These are phyloP conservation scores for Machimus atricapillus DNA, from an alignment of 2,888 invertebrate species.

Conservation along the genomic window DNA sequence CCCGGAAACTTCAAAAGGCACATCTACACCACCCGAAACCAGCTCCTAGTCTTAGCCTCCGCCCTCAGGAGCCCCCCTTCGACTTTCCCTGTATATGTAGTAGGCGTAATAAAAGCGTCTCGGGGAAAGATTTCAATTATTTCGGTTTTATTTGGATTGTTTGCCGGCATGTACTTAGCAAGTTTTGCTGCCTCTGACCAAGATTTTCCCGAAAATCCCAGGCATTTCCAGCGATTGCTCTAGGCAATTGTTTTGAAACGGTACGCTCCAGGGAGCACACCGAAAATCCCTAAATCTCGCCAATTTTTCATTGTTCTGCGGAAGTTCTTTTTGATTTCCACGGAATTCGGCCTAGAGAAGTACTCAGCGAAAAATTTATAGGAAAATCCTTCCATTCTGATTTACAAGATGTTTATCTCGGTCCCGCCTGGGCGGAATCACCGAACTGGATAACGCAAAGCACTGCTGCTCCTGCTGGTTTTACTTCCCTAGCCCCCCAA, in stretches of 20 bases:
- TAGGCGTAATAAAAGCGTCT: neutral
- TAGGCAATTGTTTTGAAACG: conserved; percentile 10
- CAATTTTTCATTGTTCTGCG: conserved; percentile 29
- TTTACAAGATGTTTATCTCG: conserved; percentile 23
- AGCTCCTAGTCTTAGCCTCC: neutral
- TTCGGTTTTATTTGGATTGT: conserved; percentile 24
- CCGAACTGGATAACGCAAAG: conserved; percentile 11
- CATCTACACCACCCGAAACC: neutral
- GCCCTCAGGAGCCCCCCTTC: neutral
- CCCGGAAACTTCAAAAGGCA: neutral
- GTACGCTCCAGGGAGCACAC: neutral
- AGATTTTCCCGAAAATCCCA: conserved; percentile 4
- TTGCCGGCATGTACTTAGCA: conserved; percentile 9
- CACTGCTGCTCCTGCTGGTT: neutral
- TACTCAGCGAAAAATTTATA: conserved; percentile 32
- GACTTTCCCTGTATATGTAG: neutral
- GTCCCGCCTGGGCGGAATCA: neutral
- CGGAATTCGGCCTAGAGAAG: conserved; percentile 15
- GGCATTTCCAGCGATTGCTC: neutral
- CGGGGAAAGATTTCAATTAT: conserved; percentile 23
- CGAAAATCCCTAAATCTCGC: conserved; percentile 21
- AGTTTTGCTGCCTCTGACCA: conserved; percentile 5
- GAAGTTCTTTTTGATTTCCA: conserved; percentile 15
- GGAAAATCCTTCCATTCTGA: conserved; percentile 3
- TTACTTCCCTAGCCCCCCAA: neutral